Base-by-base conservation (phyloP, 2,113 vertebrate genomes). In the Peromyscus californicus region DNA sequence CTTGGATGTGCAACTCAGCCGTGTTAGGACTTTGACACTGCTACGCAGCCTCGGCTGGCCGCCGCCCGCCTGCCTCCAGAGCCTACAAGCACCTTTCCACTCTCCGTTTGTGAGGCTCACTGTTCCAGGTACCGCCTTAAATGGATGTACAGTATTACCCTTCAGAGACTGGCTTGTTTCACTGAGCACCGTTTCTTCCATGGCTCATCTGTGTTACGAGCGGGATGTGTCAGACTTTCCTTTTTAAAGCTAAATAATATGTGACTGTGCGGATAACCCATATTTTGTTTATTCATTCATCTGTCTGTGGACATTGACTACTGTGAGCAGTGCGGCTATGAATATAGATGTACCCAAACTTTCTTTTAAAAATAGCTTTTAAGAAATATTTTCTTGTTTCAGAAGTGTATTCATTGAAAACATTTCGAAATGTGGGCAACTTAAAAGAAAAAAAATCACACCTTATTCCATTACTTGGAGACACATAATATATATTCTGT, bases 301-400 rank as follows among this genome's bases (percentile, higher is more conserved):
- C 33, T 6, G 5, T 61, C 36, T 22, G 4, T 33, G 59, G 74
- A 59, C 67, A 39, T 21, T 45, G 54, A 63, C 54, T 79, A 0
- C 36, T 69, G 54, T 21, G 69, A 91, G 26, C 22, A 54, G 22
- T 24, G 12, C 36, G 45, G 48, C 80, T 89, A 1, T 76, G 65
- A 80, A 89, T 22, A 24, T 69, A 80, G 51, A 16, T 69, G 7
- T 54, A 45, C 10, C 42, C 57, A 59, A 31, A 10, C 70, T 89
- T 59, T 61, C 63, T 24, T 91, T 54, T 45, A 86, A 42, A 78
- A 61, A 91, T 70, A 92, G 79, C 59, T 69, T 70, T 36, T 91
- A 31, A 78, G 80, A 95, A 86, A 31, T 69, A 48, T 93, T 92
- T 85, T 87, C 51, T 67, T 94, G n/a, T 79, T 61, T 92, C 48